Percentiles rank a stretch among this genome's conserved stretches.
phyloP scores from a whole-genome alignment of 2,797 vertebrate species.

The Gastrophryne carolinensis region DNA sequence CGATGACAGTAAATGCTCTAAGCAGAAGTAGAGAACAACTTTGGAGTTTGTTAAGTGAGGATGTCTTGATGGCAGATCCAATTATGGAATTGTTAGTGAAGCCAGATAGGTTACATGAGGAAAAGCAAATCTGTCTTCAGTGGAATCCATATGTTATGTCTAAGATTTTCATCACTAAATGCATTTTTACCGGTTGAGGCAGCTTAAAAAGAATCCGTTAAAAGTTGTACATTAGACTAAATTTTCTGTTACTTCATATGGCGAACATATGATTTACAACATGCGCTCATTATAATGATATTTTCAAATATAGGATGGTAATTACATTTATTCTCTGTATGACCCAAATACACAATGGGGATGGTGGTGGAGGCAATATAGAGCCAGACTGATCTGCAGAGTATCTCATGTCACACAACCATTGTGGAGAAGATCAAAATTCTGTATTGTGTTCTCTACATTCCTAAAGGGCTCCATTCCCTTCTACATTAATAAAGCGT shows the following conservation, averaged over 20 bases:
- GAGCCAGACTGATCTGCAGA: no score
- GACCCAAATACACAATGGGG: no score
- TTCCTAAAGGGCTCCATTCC: no score
- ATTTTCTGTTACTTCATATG: background rate
- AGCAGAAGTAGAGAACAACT: background rate
- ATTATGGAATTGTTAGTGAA: conserved; percentile 22
- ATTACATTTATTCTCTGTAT: no score
- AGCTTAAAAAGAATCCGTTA: background rate
- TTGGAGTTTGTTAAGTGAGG: conserved; percentile 11
- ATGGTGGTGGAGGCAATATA: no score
- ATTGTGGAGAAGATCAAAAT: no score
- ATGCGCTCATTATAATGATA: no score
- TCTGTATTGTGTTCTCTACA: no score
- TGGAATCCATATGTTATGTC: conserved; percentile 14
- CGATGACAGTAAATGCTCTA: conserved; percentile 11
- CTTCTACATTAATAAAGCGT: no score
- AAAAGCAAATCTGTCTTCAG: conserved; percentile 8
- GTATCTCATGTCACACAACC: no score
- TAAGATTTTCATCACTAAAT: conserved; percentile 25
- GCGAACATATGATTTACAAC: no score
- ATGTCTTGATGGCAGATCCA: conserved; percentile 19
- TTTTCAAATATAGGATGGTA: no score
- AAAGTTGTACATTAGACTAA: background rate
- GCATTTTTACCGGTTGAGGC: conserved; percentile 11
- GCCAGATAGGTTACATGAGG: conserved; percentile 24